Conservation (phyloP, 2,113 vertebrate genomes). For the Proterorhinus semilunaris region DNA sequence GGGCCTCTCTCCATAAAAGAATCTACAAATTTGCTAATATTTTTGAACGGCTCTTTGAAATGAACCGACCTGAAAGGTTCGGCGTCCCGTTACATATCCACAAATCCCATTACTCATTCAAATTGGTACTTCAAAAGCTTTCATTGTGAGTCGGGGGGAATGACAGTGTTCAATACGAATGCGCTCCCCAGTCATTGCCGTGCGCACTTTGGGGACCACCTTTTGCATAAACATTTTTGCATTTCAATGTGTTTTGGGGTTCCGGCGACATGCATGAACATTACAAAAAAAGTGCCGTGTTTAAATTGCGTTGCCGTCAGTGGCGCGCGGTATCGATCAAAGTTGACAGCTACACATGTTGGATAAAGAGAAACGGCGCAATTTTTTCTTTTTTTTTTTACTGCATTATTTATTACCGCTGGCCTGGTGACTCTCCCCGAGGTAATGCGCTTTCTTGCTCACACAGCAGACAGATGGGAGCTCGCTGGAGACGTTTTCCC, state of each 20-base stretch:
- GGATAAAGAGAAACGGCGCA: conserved; percentile 71
- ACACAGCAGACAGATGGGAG: conserved; percentile 66
- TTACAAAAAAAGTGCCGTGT: conserved; percentile 44
- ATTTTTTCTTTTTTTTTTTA: conserved; percentile 47
- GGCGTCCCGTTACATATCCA: too few species aligned
- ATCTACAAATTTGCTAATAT: too few species aligned
- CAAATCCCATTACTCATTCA: too few species aligned
- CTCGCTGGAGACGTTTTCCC: conserved; percentile 53
- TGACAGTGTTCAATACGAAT: too few species aligned
- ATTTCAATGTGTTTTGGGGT: conserved; percentile 46
- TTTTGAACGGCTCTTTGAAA: too few species aligned
- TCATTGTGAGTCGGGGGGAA: too few species aligned
- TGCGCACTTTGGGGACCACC: conserved; percentile 39
- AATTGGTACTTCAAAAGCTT: too few species aligned
- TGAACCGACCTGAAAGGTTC: too few species aligned
- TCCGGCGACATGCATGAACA: conserved; percentile 57
- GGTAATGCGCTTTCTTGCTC: conserved; percentile 70
- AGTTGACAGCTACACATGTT: conserved; percentile 78
- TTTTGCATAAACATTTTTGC: conserved; percentile 23
- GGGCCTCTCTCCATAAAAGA: too few species aligned
- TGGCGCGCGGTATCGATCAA: conserved; percentile 72
- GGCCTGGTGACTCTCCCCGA: conserved; percentile 63
- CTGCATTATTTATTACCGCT: conserved; percentile 73
- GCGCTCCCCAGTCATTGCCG: too few species aligned
- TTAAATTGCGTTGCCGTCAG: conserved; percentile 53